Evolutionary conservation across 1,140 invertebrate genomes (phyloP).

Genomic region (Campodea augens): DNA sequence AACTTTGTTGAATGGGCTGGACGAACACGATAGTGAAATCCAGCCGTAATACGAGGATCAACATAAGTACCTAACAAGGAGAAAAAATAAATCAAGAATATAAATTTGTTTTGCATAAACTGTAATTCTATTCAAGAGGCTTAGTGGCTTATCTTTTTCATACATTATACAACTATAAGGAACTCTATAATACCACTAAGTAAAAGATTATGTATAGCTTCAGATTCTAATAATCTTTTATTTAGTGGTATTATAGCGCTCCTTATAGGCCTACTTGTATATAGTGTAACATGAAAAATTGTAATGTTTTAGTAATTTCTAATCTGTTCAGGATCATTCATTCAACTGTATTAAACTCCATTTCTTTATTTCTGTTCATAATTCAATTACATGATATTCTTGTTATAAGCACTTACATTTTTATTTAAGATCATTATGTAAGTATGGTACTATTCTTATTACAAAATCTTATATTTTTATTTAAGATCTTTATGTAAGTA

Average conservation of each 20-base stretch:
- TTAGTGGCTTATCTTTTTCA: too few relatives aligned
- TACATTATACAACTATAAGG: too few relatives aligned
- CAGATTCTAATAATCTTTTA: neutral
- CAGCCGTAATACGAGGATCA: conserved; percentile 47
- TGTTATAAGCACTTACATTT: too few relatives aligned
- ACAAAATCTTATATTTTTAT: too few relatives aligned
- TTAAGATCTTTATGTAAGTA: too few relatives aligned
- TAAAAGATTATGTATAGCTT: neutral
- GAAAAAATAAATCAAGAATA: neutral
- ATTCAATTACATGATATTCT: too few relatives aligned
- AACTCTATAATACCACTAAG: too few relatives aligned
- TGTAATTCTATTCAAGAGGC: too few relatives aligned
- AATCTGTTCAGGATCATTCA: neutral
- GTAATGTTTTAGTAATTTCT: neutral
- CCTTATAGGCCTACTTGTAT: neutral
- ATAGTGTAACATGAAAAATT: neutral
- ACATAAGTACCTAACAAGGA: conserved; percentile 44
- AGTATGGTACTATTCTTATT: too few relatives aligned
- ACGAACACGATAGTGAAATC: conserved; percentile 49
- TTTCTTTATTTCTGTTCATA: too few relatives aligned
- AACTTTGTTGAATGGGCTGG: conserved; percentile 36
- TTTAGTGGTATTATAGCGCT: too few relatives aligned
- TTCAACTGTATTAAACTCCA: neutral
- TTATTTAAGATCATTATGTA: too few relatives aligned
- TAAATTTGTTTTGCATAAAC: neutral